Evolutionary conservation across 2,113 vertebrate genomes (phyloP).

Genomic region (Riparia riparia): DNA sequence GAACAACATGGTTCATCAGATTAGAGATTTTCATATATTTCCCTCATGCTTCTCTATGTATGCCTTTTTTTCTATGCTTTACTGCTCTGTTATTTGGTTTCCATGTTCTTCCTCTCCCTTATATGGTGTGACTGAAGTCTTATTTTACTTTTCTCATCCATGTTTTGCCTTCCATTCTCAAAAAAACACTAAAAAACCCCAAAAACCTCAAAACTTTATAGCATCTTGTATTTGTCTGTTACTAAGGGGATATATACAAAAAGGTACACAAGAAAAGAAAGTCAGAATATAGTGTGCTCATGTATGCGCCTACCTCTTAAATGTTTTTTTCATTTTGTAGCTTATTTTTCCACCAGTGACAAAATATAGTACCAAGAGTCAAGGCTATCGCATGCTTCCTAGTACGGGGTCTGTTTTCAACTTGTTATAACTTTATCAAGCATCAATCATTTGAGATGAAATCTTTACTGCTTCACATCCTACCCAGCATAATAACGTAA

Average conservation of each 20-base stretch:
- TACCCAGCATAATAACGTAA: neutral
- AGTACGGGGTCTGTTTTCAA: neutral
- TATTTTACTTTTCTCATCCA: constrained; percentile 16
- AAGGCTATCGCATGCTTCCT: neutral
- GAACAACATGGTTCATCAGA: neutral
- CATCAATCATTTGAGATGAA: neutral
- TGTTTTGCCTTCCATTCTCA: constrained; percentile 27
- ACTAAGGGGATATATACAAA: neutral
- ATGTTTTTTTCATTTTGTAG: neutral
- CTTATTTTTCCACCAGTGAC: neutral
- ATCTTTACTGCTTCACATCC: neutral
- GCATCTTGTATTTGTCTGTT: constrained; percentile 32
- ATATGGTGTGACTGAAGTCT: neutral
- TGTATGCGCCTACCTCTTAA: neutral
- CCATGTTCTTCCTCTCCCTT: neutral
- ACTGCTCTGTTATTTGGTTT: neutral
- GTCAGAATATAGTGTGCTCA: neutral
- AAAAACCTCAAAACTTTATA: neutral
- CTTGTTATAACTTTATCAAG: neutral
- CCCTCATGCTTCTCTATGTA: neutral
- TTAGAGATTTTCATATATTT: neutral
- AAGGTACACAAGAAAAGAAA: neutral
- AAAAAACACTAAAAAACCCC: neutral
- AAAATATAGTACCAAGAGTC: neutral
- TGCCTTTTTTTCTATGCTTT: neutral